Base-by-base conservation (phyloP, 2,797 vertebrate genomes). In the Sciurus carolinensis region DNA sequence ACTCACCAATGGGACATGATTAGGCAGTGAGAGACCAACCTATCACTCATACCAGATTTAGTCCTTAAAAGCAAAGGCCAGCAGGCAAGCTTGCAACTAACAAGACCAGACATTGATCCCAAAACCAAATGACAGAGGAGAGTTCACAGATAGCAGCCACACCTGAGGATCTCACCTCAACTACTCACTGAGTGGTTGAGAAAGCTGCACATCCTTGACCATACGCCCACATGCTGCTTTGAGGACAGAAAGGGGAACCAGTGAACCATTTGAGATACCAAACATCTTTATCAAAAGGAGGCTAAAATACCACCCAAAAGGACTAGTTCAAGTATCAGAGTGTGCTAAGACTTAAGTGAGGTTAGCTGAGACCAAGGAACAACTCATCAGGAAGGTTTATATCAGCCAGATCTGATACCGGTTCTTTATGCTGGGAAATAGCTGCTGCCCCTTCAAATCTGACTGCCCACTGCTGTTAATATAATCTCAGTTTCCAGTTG, bases 381-480 rank as follows among this genome's bases (percentile, higher is more conserved):
- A 96, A 4, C 94, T 99, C 36, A 99, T 99, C 82, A 87, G 97
- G 64, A 95, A 98, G 98, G 98, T 98, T 2, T 98, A 97, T 96
- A 99, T 98, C 24, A 99, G 99, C 95, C 99, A 99, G 98, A 99
- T 99, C 97, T 98, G 95, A 39, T 99, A 99, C 98, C 98, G 91
- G 85, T 99, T 99, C 98, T 99, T 99, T 62, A 42, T 97, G 30
- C 98, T 89, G 77, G 89, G 97, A 77, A 98, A 97, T 0, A 98
- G 99, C 87, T 97, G n/a, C 95, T 99, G 99, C 96, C 99, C 99
- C 0, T 99, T 99, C 97, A 99, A 98, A 95, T 98, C 98, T 0
- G 99, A 99, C 90, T 99, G 99, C 82, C 54, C 54, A 0, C 54
- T 7, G 7, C 54, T 57, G 7, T 57, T 57, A 57, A 22, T 57